phyloP scores from a whole-genome alignment of 2,113 vertebrate species.

The Centropristis striata region DNA sequence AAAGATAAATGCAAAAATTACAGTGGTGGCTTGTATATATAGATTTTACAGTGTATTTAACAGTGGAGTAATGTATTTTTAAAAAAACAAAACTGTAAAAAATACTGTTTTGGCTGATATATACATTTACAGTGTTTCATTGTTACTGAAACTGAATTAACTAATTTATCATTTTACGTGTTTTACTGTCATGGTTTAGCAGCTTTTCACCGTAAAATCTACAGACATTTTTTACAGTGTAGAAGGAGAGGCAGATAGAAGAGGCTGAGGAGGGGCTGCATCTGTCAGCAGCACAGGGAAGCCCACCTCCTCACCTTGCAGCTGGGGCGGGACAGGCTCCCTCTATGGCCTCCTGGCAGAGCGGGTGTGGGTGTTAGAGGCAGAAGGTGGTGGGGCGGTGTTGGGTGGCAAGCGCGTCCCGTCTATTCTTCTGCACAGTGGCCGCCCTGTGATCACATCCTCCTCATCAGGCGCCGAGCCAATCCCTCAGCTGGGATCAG shows the following conservation, averaged over 20 bases:
- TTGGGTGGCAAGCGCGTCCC: not conserved
- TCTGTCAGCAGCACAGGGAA: constrained; percentile 56
- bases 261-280: constrained; percentile 45
- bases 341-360: constrained; percentile 30
- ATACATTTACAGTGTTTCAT: no score
- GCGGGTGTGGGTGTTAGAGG: constrained; percentile 40
- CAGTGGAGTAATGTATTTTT: no score
- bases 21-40: no score
- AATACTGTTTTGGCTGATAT: no score
- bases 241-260: not conserved
- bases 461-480: constrained; percentile 49
- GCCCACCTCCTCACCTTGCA: constrained; percentile 63
- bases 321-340: constrained; percentile 36
- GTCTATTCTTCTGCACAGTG: constrained; percentile 53
- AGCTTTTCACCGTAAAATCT: no score
- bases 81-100: no score
- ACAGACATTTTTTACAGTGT: no score
- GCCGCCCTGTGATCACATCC: constrained; percentile 55
- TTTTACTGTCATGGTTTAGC: no score
- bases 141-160: no score
- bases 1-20: no score
- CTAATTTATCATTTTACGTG: no score
- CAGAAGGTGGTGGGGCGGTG: constrained; percentile 27
- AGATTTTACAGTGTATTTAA: no score
- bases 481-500: constrained; percentile 62